phyloP scores from a whole-genome alignment of 2,113 vertebrate genomes.

The Siphamia tubifer region DNA sequence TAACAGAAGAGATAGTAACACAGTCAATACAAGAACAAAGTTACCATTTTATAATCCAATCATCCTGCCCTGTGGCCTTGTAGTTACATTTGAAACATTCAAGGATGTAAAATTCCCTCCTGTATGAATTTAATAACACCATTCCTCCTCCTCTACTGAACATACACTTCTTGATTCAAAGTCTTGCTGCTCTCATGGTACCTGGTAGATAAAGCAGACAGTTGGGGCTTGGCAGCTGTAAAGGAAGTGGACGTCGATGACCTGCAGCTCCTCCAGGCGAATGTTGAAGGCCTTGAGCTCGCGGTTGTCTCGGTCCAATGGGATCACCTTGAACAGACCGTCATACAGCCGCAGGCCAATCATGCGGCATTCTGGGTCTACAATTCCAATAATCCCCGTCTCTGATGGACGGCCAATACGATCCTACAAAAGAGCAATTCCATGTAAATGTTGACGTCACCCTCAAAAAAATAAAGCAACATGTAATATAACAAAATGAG shows the following conservation, averaged over 20 bases:
- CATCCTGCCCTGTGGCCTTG: neutral
- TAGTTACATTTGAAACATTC: neutral
- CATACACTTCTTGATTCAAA: neutral
- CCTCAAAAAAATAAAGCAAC: too few relatives aligned
- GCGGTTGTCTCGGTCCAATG: constrained; percentile 94
- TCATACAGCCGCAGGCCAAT: constrained; percentile 96
- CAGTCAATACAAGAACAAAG: too few relatives aligned
- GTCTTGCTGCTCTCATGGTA: constrained; percentile 22
- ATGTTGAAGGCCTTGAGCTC: constrained; percentile 98
- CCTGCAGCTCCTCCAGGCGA: constrained; percentile 94
- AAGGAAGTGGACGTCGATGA: constrained; percentile 97
- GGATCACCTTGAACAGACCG: constrained; percentile 97
- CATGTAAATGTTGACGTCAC: neutral
- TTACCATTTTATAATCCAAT: too few relatives aligned
- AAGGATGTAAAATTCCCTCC: neutral
- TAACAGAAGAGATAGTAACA: too few relatives aligned
- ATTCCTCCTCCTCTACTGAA: neutral
- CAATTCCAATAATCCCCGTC: constrained; percentile 97
- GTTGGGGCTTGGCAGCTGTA: constrained; percentile 96
- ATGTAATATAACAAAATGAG: too few relatives aligned
- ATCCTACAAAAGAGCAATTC: constrained; percentile 78
- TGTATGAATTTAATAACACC: neutral
- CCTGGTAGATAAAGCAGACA: constrained; percentile 99
- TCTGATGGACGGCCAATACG: constrained; percentile 97
- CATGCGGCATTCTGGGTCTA: constrained; percentile 98